These are phyloP conservation scores for Cercopithecus petaurista DNA, from an alignment of 2,797 vertebrate genomes.

Conservation along the genomic window DNA sequence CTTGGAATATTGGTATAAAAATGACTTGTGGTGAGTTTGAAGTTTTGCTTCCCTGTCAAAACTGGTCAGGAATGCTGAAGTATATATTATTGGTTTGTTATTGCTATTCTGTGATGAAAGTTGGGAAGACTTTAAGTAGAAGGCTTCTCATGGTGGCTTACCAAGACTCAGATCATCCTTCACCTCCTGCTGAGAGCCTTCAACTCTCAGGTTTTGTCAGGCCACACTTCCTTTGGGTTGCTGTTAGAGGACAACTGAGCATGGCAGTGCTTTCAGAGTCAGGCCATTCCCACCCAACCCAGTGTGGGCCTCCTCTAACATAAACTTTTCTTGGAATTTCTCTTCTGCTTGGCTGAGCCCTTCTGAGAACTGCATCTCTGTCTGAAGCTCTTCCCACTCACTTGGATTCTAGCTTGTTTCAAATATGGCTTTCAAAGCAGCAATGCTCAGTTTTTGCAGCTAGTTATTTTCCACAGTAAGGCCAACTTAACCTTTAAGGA, in stretches of 20 bases:
- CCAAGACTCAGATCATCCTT: neutral
- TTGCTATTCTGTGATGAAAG: neutral
- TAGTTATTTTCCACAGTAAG: neutral
- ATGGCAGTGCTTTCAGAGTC: neutral
- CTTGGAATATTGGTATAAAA: neutral
- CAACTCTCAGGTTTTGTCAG: neutral
- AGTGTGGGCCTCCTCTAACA: rapidly evolving
- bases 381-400: neutral
- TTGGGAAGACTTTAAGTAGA: neutral
- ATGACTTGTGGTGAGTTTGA: neutral
- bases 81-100: neutral
- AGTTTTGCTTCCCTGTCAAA: neutral
- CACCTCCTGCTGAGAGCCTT: neutral
- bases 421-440: neutral
- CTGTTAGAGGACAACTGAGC: neutral
- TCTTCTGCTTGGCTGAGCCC: neutral
- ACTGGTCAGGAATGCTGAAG: neutral
- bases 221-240: neutral
- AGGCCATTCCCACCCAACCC: neutral
- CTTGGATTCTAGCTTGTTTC: neutral
- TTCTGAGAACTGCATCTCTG: neutral
- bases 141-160: neutral
- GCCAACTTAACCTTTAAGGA: neutral
- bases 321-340: neutral
- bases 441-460: neutral